Evolutionary conservation across 1,140 invertebrate species (phyloP), one percentile per base, ranked within the genome.

Genomic region (Sarcophaga bullata): DNA sequence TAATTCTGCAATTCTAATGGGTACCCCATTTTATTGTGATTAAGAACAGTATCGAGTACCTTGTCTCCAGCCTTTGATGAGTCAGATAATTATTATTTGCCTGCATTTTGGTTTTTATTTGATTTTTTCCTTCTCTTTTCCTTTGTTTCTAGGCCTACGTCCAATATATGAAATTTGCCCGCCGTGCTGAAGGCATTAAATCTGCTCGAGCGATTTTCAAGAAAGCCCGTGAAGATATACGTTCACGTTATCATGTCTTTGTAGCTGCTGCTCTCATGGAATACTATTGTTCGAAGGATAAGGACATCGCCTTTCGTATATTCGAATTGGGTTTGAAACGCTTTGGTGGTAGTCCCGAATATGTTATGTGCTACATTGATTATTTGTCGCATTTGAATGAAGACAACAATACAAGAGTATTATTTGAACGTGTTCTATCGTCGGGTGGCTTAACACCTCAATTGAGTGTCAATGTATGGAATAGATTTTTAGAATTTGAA

Each of bases 201-300:
- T 96, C 97, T 0, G 98, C 98, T 0, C 92, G 98, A 85, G 93
- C 93, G 13, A 95, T 99, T 48, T 99, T 99, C 87, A 99, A 99
- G 91, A 93, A 96, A 86, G 98, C 98, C 0, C 91, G 99, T 73
- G 98, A 99, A 90, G 98, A 99, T 90, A 87, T 92, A 5, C 92
- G 94, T 80, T 95, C 95, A 0, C 94, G 94, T 50, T 97, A 97
- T 91, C 98, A 99, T 89, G 95, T 99, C 62, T 99, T 96, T 89
- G 97, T 99, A 4, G 95, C 98, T 1, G 98, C 98, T 15, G 98
- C 98, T 0, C 91, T 99, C 0, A 99, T 99, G 97, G 99, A 99
- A 91, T 99, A 99, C 91, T 99, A 99, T 88, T 99, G 98, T 89
- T 99, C 96, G 80, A 99, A 99, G 92, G 98, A 99, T 91, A 98